These are phyloP conservation scores for Sebastes ruberrimus DNA, from an alignment of 2,797 vertebrate species.

Conservation along the genomic window DNA sequence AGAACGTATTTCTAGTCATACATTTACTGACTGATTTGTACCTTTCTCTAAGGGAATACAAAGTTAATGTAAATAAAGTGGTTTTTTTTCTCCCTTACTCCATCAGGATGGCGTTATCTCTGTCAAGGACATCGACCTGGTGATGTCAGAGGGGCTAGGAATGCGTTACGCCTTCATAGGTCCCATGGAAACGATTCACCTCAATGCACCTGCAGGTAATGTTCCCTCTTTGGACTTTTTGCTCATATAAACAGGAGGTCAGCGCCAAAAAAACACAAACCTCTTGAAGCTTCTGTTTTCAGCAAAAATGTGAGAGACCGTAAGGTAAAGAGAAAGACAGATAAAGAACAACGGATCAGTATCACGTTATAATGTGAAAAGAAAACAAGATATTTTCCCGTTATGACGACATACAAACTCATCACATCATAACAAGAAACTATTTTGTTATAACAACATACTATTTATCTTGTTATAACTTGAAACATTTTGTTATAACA, in stretches of 20 bases:
- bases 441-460: no score
- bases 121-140: slow-evolving; percentile 92
- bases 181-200: slow-evolving; percentile 97
- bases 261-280: not conserved
- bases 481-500: no score
- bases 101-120: slow-evolving; percentile 91
- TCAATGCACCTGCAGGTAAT: slow-evolving; percentile 93
- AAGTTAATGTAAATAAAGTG: not conserved
- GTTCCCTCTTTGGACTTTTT: not conserved
- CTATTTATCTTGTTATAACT: no score
- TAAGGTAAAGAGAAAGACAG: no score
- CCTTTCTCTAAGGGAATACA: not conserved
- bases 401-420: no score
- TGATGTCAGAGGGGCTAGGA: slow-evolving; percentile 97
- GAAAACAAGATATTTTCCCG: no score
- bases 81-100: slow-evolving; percentile 11
- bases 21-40: not conserved
- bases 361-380: not conserved
- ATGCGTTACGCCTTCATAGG: slow-evolving; percentile 97
- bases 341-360: not conserved
- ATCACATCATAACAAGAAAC: no score
- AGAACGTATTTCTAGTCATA: not conserved
- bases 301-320: not conserved
- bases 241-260: not conserved
- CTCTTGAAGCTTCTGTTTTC: not conserved